Base-by-base conservation (phyloP, 64 coral and sea anemone genomes). In the Montipora capricornis region DNA sequence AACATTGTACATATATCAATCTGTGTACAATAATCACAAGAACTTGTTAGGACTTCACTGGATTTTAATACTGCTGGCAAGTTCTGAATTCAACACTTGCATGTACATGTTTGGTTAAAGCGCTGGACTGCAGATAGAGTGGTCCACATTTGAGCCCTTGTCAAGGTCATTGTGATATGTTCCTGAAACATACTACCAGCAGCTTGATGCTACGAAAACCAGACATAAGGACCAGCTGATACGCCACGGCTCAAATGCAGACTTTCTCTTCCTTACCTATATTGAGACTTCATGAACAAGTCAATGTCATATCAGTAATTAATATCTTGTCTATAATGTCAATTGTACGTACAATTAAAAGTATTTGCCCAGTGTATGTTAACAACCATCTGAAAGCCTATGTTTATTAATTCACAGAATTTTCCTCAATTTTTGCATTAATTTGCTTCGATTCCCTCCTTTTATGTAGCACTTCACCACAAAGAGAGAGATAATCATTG, bases 21-120 rank as follows among this genome's bases (percentile, higher is more conserved):
- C n/a, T n/a, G n/a, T n/a, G n/a, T n/a, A n/a, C n/a, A n/a, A n/a
- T n/a, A n/a, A n/a, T 53, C 74, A 76, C 74, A 76, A 26, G 29
- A 76, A 76, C 74, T 76, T 76, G 74, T 76, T 45, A 76, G 74
- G 74, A 76, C 74, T 76, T 44, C 74, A 45, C 19, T 76, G 22
- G n/a, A 76, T 29, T 76, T 76, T n/a, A 76, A 46, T 76, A 76
- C 74, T 76, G 74, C 74, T 76, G 74, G 74, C 26, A 76, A 76
- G 29, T 76, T 76, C 74, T 76, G 0, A 76, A 76, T 76, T 76
- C 5, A 76, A 76, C 74, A 3, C 74, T 76, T 76, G 8, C 51
- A 53, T 53, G 51, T 53, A 76, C 51, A 8, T 53, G 51, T 53
- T 4, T 53, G 51, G 4, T 53, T 76, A 46, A 3, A 76, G 74